Evolutionary conservation across 92 coral and sea anemone genomes (phyloP).

Genomic region (Porites lobata): DNA sequence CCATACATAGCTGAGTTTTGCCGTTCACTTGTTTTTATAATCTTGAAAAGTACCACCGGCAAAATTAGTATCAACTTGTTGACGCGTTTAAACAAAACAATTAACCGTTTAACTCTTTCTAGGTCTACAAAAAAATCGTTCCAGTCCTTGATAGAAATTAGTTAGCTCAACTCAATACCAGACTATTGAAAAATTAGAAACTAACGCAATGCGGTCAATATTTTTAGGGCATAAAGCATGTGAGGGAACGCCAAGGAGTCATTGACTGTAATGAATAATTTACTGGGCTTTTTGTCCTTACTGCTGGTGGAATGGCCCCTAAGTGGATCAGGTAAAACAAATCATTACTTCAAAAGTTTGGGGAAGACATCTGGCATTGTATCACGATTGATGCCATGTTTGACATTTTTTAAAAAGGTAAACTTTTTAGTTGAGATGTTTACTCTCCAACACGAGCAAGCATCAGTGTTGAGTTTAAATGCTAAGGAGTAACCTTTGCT

Average conservation of each 20-base stretch:
- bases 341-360: neutral
- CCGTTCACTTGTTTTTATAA: neutral
- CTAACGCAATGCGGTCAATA: neutral
- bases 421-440: too few relatives aligned
- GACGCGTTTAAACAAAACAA: neutral
- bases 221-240: slow-evolving; percentile 36
- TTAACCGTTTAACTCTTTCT: neutral
- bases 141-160: neutral
- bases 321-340: slow-evolving; percentile 39
- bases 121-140: too few relatives aligned
- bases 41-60: slow-evolving; percentile 27
- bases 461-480: too few relatives aligned
- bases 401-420: neutral
- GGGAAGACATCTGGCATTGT: neutral
- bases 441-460: too few relatives aligned
- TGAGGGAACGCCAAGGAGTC: slow-evolving; percentile 20
- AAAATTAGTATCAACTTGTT: neutral
- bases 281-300: slow-evolving; percentile 44
- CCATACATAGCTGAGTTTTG: neutral
- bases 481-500: too few relatives aligned
- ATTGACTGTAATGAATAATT: slow-evolving; percentile 42
- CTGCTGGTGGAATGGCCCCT: slow-evolving; percentile 59
- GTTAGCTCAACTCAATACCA: neutral
- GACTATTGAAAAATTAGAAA: neutral
- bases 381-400: neutral